Evolutionary conservation across 2,113 vertebrate species (phyloP).

Genomic region (Tinamus guttatus): DNA sequence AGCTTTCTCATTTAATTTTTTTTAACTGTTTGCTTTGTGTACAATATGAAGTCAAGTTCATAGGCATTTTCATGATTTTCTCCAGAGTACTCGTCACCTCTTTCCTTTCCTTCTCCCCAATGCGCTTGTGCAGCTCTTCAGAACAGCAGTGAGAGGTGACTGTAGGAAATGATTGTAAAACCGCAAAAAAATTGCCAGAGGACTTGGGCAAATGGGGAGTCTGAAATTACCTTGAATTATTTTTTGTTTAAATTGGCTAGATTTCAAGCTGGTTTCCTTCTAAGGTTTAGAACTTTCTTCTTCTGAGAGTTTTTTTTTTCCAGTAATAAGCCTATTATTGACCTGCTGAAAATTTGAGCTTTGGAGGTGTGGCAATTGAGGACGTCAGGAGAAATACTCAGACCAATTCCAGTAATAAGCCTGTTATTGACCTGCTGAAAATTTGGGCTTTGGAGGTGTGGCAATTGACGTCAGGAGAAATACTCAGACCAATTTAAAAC

Average conservation of each 20-base stretch:
- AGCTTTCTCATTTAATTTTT: neutral
- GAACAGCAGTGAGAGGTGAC: neutral
- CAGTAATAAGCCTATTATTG: neutral
- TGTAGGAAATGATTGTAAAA: constrained; percentile 3
- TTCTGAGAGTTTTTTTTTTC: constrained; percentile 26
- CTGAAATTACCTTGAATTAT: constrained; percentile 22
- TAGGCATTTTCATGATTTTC: neutral
- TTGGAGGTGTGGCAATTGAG: neutral
- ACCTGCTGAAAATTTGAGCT: neutral
- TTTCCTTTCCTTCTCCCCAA: neutral
- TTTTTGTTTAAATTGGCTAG: constrained; percentile 30
- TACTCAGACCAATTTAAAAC: neutral
- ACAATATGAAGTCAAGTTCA: neutral
- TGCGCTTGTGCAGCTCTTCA: neutral
- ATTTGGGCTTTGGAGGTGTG: neutral
- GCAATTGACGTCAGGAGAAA: neutral
- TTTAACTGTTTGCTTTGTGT: neutral
- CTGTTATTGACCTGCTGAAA: neutral
- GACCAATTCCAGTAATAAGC: neutral
- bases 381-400: neutral
- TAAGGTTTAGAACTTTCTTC: neutral
- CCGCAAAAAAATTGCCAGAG: neutral
- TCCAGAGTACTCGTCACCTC: neutral
- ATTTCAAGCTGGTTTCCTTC: constrained; percentile 14
- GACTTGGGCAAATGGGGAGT: neutral